Evolutionary conservation across 2,113 vertebrate species (phyloP).

Genomic region (Lipophrys pholis): DNA sequence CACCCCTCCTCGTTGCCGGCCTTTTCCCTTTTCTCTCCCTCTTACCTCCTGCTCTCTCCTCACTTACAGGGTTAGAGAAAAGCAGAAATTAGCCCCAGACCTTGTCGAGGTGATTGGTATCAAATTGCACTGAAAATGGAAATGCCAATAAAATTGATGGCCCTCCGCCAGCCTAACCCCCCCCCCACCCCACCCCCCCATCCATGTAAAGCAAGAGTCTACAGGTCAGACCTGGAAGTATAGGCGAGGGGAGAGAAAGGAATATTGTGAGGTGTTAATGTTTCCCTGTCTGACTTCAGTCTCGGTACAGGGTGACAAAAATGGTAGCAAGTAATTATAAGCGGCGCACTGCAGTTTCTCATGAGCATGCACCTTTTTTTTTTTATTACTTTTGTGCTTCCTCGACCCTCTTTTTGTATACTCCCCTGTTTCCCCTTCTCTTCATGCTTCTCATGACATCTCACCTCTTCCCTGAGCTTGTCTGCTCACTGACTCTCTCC

Average conservation of each 20-base stretch:
- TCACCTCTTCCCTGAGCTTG: slow-evolving; percentile 42
- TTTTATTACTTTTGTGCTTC: slow-evolving; percentile 3
- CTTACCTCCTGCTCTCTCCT: slow-evolving; percentile 11
- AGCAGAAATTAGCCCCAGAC: slow-evolving; percentile 85
- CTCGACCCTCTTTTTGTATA: background rate
- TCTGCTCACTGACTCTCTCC: slow-evolving; percentile 17
- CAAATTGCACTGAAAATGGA: slow-evolving; percentile 89
- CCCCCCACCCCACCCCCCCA: slow-evolving; percentile 7
- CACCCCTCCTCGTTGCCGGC: slow-evolving; percentile 25
- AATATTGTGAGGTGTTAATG: slow-evolving; percentile 12
- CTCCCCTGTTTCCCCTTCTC: background rate
- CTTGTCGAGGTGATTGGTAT: slow-evolving; percentile 87
- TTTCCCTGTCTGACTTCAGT: slow-evolving; percentile 15
- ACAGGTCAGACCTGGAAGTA: slow-evolving; percentile 82
- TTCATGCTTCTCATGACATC: slow-evolving; percentile 43
- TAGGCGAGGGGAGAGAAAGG: slow-evolving; percentile 52
- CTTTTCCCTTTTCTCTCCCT: background rate
- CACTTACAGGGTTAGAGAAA: slow-evolving; percentile 70
- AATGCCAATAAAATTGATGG: slow-evolving; percentile 89
- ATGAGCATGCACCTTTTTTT: background rate
- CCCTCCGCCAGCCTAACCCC: slow-evolving; percentile 68
- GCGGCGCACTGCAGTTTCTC: background rate
- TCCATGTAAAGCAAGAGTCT: slow-evolving; percentile 75
- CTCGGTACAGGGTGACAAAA: slow-evolving; percentile 2
- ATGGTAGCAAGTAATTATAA: background rate